Base-by-base conservation (phyloP, 2,888 invertebrate species). In the Lasioglossum villosulum region DNA sequence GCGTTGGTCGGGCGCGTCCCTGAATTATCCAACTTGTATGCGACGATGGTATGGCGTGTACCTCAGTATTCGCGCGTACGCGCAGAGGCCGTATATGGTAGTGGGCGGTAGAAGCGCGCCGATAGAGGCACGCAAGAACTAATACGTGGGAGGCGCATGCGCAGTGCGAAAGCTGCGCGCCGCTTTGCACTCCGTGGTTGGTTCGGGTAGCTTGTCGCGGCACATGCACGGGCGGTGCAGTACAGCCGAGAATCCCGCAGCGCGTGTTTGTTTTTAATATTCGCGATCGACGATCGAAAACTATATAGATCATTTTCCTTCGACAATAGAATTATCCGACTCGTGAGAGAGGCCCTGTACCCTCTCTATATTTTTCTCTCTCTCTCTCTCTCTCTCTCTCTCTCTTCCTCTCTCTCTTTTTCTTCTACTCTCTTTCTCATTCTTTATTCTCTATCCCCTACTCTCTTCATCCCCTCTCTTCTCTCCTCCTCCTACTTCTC, bases 81-180 rank as follows among this genome's bases (percentile, higher is more conserved):
- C 83, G 88, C 83, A 87, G 90, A 92, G 93, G 91, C 94, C 94
- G 94, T 94, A 94, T 94, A 94, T 94, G 94, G 94, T 93, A 94
- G 94, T 94, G 94, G 94, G 94, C 93, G 94, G 94, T 92, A 93
- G 92, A 88, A 84, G 85, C 88, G 79, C 77, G 82, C 84, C 52
- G 82, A 68, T 45, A 73, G 82, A 83, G 75, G 75, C 52, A 71
- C 75, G 84, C 77, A 78, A 75, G 75, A 82, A 79, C 77, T 52
- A 66, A 63, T 80, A 66, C 77, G 79, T 68, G 59, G 27, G 37
- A 68, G 12, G 42, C 86, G 88, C 83, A 80, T 87, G 90, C 88
- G 86, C 75, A 73, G 75, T 73, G 27, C 37, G 30, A 39, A 39
- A 66, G 74, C 10, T 63, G 83, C 90, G 92, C 91, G 90, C 8